These are phyloP conservation scores for Nephrotoma guestfalica DNA, from an alignment of 2,888 invertebrate species.

Conservation along the genomic window DNA sequence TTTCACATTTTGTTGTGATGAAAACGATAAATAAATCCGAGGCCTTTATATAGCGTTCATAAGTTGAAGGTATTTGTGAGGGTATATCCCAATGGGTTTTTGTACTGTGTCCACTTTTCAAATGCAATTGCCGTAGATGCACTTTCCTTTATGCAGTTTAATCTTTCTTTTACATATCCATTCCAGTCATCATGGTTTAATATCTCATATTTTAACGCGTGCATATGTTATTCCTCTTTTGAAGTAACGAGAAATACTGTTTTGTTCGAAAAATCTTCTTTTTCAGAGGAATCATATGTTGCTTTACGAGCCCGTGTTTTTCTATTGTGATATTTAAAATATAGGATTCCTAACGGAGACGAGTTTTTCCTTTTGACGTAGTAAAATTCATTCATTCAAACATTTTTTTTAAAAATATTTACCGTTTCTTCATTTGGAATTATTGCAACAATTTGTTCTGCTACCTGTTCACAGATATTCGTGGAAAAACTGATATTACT, in stretches of 20 bases:
- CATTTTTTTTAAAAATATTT: background rate
- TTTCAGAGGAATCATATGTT: background rate
- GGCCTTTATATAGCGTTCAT: no score
- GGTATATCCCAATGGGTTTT: no score
- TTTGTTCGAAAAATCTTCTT: background rate
- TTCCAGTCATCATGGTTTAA: background rate
- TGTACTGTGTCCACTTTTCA: no score
- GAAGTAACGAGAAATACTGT: background rate
- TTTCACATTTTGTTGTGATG: no score
- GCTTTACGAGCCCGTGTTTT: background rate
- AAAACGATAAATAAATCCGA: no score
- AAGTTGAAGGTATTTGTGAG: no score
- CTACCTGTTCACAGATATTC: background rate
- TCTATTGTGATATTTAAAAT: background rate
- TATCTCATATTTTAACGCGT: background rate
- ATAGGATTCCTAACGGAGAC: background rate
- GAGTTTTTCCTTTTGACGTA: background rate
- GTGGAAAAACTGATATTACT: background rate
- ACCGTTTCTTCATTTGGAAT: background rate
- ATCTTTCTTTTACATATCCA: background rate
- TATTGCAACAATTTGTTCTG: background rate
- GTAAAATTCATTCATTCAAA: background rate
- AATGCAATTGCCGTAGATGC: no score
- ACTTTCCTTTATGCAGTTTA: no score
- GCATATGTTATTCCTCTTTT: background rate